phyloP scores from a whole-genome alignment of 2,797 vertebrate genomes.

The Clarias laeviceps region DNA sequence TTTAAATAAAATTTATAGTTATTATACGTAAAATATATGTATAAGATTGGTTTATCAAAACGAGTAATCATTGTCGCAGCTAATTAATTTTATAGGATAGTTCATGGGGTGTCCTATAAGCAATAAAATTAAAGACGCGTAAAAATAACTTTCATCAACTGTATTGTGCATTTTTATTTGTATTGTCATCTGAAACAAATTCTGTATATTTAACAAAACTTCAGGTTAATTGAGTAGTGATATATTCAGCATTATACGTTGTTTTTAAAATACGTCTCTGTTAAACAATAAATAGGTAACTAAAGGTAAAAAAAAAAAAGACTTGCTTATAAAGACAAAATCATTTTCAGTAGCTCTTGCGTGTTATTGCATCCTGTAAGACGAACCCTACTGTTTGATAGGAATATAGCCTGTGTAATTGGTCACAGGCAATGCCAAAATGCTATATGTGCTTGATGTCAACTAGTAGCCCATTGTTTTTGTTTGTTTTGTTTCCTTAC shows the following conservation, averaged over 20 bases:
- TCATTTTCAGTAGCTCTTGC: slow-evolving; percentile 18
- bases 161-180: not conserved
- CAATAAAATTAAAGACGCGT: not conserved
- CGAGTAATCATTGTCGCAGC: not conserved
- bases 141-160: not conserved
- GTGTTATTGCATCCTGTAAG: slow-evolving; percentile 24
- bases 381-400: slow-evolving; percentile 30
- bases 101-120: not conserved
- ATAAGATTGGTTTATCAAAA: not conserved
- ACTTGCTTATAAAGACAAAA: slow-evolving; percentile 8
- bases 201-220: not conserved
- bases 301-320: not conserved
- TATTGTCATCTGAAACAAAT: not conserved
- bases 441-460: slow-evolving; percentile 1
- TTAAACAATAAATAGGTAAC: not conserved
- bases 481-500: not conserved
- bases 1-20: not conserved
- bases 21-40: not conserved
- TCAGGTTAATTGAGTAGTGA: not conserved
- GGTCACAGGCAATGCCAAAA: slow-evolving; percentile 19
- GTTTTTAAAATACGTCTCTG: not conserved
- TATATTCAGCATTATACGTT: not conserved
- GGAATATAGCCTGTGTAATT: slow-evolving; percentile 24
- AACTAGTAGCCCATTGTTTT: not conserved
- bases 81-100: not conserved